Conservation (phyloP, 2,113 vertebrate genomes). For the Cathartes aura region DNA sequence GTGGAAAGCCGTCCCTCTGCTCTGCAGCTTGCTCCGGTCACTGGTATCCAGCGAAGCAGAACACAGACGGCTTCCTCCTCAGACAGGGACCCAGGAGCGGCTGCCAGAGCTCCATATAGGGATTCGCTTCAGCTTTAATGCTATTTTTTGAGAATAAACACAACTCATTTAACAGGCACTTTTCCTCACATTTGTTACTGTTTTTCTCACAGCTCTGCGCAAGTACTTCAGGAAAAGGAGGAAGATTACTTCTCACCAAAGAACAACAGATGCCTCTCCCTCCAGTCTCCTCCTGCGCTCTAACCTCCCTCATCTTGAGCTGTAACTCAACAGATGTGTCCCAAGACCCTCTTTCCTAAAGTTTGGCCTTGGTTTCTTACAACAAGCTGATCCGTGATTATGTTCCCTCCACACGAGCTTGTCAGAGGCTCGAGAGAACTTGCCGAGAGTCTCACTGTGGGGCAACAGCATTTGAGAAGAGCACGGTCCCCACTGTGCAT, state of each 20-base stretch:
- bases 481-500: rapidly evolving
- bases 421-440: neutral
- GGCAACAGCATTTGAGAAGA: neutral
- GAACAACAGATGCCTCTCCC: slow-evolving; percentile 23
- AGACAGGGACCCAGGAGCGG: neutral
- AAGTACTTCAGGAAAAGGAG: neutral
- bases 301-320: neutral
- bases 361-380: neutral
- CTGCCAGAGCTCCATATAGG: neutral
- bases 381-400: neutral
- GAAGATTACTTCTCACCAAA: neutral
- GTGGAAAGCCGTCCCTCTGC: neutral
- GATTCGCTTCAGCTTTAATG: neutral
- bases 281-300: neutral
- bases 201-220: slow-evolving; percentile 10
- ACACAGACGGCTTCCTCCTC: neutral
- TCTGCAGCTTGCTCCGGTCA: neutral
- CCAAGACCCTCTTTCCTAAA: neutral
- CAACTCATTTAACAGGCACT: neutral
- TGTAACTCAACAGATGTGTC: neutral
- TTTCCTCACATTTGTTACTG: neutral
- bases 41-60: neutral
- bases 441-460: neutral
- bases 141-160: neutral
- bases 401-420: neutral